These are phyloP conservation scores for Palythoa heliodiscus DNA, from an alignment of 92 coral and sea anemone genomes.

Conservation along the genomic window DNA sequence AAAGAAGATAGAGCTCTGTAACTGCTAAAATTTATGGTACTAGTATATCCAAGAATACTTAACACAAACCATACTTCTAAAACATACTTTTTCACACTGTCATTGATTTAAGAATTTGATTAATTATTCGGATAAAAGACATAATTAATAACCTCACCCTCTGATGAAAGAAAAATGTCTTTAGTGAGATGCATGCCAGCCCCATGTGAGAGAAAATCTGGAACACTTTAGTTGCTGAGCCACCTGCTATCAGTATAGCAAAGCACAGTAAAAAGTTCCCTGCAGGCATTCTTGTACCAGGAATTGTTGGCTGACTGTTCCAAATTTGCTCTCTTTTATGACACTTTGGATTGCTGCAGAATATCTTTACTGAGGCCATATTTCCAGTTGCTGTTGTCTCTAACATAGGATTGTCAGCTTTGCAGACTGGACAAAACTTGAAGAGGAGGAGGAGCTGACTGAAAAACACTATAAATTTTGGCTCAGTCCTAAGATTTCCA, in stretches of 20 bases:
- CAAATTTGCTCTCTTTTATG: slow-evolving; percentile 28
- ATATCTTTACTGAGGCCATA: slow-evolving; percentile 59
- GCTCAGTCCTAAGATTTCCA: slow-evolving; percentile 24
- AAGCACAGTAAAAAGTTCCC: slow-evolving; percentile 68
- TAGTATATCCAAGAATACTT: slow-evolving; percentile 6
- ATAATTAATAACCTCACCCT: slow-evolving; percentile 9
- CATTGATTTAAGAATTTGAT: slow-evolving; percentile 2
- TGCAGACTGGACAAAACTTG: slow-evolving; percentile 56
- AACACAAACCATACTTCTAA: slow-evolving; percentile 4
- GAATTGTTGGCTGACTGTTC: slow-evolving; percentile 69
- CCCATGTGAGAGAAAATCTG: slow-evolving; percentile 71
- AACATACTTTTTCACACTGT: slow-evolving; percentile 7
- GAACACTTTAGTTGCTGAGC: slow-evolving; percentile 56
- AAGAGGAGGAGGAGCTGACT: slow-evolving; percentile 66
- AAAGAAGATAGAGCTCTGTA: slow-evolving; percentile 8
- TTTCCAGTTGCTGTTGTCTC: slow-evolving; percentile 55
- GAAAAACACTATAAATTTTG: slow-evolving; percentile 19
- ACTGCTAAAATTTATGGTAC: slow-evolving; percentile 4
- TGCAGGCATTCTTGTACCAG: slow-evolving; percentile 63
- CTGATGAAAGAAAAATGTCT: slow-evolving; percentile 13
- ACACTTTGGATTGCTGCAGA: slow-evolving; percentile 52
- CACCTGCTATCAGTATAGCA: slow-evolving; percentile 56
- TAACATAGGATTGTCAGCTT: slow-evolving; percentile 47
- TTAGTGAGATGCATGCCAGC: slow-evolving; percentile 38
- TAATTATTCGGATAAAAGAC: slow-evolving; percentile 1